Evolutionary conservation across 2,888 invertebrate species (phyloP), one percentile per base, ranked within the genome.

Genomic region (Drosophila fulvimacula): DNA sequence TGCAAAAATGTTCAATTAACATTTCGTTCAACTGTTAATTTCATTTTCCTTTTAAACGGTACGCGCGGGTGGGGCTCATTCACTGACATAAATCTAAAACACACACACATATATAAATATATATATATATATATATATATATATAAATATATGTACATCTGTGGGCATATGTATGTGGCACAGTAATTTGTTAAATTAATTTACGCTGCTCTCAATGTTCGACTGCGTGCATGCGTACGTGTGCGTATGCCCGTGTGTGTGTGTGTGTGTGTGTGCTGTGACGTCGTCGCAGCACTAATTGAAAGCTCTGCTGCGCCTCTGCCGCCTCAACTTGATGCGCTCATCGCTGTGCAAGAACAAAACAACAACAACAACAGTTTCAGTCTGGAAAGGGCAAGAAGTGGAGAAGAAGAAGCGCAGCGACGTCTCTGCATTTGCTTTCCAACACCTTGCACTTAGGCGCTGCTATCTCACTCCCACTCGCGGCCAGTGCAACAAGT

Each of bases 101-200:
- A 41, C 42, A 51, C 49, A 30, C 36, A 30, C 10, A 36, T 6
- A 10, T 55, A 21, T 34, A 51, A 2, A 56, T 6, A 34, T 9
- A 21, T 21, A 34, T 27, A 24, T 27, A 56, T 6, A 34, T 9
- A 21, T 21, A 34, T 27, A 24, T 27, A 36, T 6, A 10, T 55
- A 21, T 34, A 51, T 3, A 56, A 9, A 34, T 9, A 21, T 21
- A 34, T 27, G 17, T 27, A 41, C 21, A 56, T 39, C 32, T 11
- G 30, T 67, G 15, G 56, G 53, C 39, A 60, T 49, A 30, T 21
- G 34, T 44, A 34, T 41, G 27, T 41, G 19, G 19, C 56, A 44
- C 64, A 72, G 76, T 86, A 79, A 80, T 75, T 87, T 81, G 87
- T 87, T 86, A 77, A 83, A 86, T 83, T 86, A 83, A 83, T 83